A percentile compares a stretch with the other conserved stretches of the same genome.
Evolutionary conservation across 2,113 vertebrate species (phyloP).

Genomic region (Sclerurus mexicanus): DNA sequence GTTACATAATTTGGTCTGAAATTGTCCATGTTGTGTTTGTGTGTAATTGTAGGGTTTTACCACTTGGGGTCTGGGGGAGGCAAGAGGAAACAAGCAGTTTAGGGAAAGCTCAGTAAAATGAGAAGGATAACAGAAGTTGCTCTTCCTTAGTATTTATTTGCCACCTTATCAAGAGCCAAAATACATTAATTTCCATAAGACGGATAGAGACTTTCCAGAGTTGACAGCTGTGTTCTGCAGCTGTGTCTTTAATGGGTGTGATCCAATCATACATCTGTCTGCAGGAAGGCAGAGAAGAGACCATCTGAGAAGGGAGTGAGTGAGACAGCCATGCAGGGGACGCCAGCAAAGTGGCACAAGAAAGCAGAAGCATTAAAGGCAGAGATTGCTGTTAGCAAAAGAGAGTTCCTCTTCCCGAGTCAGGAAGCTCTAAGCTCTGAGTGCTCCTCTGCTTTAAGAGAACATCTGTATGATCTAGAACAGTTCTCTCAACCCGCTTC

Average conservation of each 20-base stretch:
- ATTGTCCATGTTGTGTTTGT: neutral
- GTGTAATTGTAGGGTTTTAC: neutral
- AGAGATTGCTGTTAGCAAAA: neutral
- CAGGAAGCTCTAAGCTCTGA: neutral
- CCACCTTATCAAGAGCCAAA: neutral
- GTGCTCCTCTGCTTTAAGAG: neutral
- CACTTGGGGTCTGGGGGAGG: neutral
- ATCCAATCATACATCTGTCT: neutral
- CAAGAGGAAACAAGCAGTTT: neutral
- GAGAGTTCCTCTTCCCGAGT: neutral
- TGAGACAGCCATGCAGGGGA: neutral
- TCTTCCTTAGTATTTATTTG: neutral
- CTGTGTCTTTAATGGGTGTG: neutral
- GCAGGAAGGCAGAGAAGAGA: neutral
- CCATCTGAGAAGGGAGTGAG: neutral
- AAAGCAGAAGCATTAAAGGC: neutral
- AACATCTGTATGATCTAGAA: neutral
- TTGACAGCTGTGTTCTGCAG: neutral
- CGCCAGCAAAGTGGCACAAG: neutral
- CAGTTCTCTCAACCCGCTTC: rapidly evolving
- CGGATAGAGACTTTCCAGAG: neutral
- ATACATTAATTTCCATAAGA: neutral
- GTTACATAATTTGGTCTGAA: neutral
- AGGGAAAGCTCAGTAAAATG: neutral
- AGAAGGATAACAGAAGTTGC: neutral